These are phyloP conservation scores for Spea hammondii DNA, from an alignment of 2,797 vertebrate genomes.

Conservation along the genomic window DNA sequence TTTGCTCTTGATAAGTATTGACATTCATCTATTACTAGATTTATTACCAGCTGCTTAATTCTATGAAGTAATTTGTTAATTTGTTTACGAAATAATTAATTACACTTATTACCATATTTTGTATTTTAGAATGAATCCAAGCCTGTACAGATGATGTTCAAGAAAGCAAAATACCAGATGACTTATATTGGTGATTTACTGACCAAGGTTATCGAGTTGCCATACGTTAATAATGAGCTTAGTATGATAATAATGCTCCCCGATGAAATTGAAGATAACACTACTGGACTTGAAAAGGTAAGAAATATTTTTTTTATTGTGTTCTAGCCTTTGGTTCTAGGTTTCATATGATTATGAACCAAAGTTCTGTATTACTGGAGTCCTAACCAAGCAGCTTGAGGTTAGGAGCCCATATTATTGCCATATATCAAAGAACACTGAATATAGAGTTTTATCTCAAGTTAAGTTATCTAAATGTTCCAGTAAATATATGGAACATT, in stretches of 20 bases:
- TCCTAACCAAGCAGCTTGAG: too few species aligned
- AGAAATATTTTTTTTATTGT: slow-evolving; percentile 14
- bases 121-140: slow-evolving; percentile 68
- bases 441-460: too few species aligned
- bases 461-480: too few species aligned
- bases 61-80: too few species aligned
- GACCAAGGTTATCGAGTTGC: slow-evolving; percentile 80
- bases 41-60: too few species aligned
- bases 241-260: slow-evolving; percentile 87
- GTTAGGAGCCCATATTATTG: too few species aligned
- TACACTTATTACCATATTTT: background rate
- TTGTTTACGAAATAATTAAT: too few species aligned
- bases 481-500: too few species aligned
- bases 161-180: slow-evolving; percentile 69
- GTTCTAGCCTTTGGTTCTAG: background rate
- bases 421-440: too few species aligned
- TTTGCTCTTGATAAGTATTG: background rate
- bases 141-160: slow-evolving; percentile 83
- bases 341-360: background rate
- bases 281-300: slow-evolving; percentile 77
- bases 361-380: background rate
- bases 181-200: slow-evolving; percentile 65
- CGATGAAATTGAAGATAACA: slow-evolving; percentile 65
- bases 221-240: slow-evolving; percentile 73
- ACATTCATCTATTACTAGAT: background rate